Base-by-base conservation (phyloP, 2,888 invertebrate species). In the Holacanthella duospinosa region DNA sequence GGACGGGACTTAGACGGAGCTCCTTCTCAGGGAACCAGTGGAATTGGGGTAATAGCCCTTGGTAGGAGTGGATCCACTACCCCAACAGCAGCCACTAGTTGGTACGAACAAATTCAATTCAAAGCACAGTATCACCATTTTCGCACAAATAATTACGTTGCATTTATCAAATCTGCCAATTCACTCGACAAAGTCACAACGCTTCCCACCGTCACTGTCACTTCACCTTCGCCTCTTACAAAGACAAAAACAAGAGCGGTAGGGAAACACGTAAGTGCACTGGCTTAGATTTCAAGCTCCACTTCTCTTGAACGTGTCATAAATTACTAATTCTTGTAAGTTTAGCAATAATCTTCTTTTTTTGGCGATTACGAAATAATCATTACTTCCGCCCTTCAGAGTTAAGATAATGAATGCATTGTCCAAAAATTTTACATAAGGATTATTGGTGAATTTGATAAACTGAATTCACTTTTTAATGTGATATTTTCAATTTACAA, bases 71-170 rank as follows among this genome's bases (percentile, higher is more conserved):
- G 9, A 9, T 6, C 12, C 21, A 4, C 19, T n/a, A 21, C 12
- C 21, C 19, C 19, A 48, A 9, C 12, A 48, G 19, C 19, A 4
- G 16, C 48, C 21, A 9, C 48, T n/a, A n/a, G 16, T 21, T 73
- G 73, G 73, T 60, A 71, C 0, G 69, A 73, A 58, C 64, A 68
- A 61, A 71, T 71, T 58, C 70, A 70, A 58, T 73, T 73, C 59
- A 70, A 60, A 56, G 73, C 71, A 62, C 70, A 71, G 54, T 73
- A 71, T 63, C 67, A 71, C 62, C 73, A 73, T 63, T 73, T 67
- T 60, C 61, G 73, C 27, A 69, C 70, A 16, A 73, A 68, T 61
- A 68, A 71, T 64, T 73, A 71, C 55, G 70, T 68, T 16, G 68
- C 73, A 24, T 66, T 71, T 19, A 68, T 73, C 58, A 71, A 71